These are phyloP conservation scores for Branchellion lobata DNA, from an alignment of 2,888 invertebrate species.

Conservation along the genomic window DNA sequence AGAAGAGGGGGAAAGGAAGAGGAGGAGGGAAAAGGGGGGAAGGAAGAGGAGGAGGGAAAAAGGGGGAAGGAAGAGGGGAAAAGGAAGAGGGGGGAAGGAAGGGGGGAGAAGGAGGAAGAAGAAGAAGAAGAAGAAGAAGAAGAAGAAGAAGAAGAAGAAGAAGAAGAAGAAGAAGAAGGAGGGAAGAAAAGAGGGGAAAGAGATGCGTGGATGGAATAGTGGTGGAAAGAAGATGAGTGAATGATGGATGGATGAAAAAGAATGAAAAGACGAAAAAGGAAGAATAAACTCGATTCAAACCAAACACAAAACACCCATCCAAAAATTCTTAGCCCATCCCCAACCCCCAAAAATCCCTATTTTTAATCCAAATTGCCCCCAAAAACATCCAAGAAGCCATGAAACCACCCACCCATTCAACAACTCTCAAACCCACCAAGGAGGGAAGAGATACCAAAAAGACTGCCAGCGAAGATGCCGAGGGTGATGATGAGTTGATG, in stretches of 20 bases:
- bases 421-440: slow-evolving; percentile 66
- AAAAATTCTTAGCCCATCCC: slow-evolving; percentile 73
- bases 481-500: slow-evolving; percentile 96
- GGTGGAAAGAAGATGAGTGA: too few species aligned
- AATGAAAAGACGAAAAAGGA: too few species aligned
- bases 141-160: slow-evolving; percentile 14
- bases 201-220: too few species aligned
- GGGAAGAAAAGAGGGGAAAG: neutral
- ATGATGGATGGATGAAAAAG: too few species aligned
- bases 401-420: slow-evolving; percentile 91
- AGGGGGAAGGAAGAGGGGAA: too few species aligned
- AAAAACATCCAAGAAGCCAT: slow-evolving; percentile 96
- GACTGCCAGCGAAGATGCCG: slow-evolving; percentile 83
- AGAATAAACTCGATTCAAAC: neutral
- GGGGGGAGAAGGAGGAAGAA: slow-evolving; percentile 1
- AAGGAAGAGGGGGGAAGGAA: too few species aligned
- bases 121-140: slow-evolving; percentile 14
- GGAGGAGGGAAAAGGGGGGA: neutral
- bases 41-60: too few species aligned
- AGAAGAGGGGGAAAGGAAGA: slow-evolving; percentile 67
- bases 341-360: slow-evolving; percentile 50
- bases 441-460: slow-evolving; percentile 89
- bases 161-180: slow-evolving; percentile 11
- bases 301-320: neutral
- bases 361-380: slow-evolving; percentile 71